phyloP scores from a whole-genome alignment of 1,140 invertebrate genomes.

The Eurosta solidaginis region DNA sequence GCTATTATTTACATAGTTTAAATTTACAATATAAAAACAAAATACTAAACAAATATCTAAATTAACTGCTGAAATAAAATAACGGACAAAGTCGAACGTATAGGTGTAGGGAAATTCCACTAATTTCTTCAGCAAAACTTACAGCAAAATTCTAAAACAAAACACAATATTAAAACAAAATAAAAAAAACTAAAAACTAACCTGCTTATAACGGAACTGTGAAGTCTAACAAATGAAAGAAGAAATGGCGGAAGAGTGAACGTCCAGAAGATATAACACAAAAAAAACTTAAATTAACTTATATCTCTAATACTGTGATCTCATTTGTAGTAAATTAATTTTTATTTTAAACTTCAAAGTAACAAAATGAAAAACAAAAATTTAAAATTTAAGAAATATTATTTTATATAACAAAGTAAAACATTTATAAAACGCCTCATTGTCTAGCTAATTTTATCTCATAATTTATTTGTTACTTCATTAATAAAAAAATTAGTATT shows the following conservation, averaged over 20 bases:
- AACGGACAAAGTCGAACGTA: neutral
- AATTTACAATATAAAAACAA: neutral
- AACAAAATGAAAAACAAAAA: neutral
- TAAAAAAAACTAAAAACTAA: constrained; percentile 35
- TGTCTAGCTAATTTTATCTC: constrained; percentile 31
- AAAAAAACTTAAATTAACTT: constrained; percentile 51
- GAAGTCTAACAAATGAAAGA: too few species aligned
- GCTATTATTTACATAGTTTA: neutral
- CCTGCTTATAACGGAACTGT: constrained; percentile 43
- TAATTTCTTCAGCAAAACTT: neutral
- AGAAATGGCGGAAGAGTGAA: constrained; percentile 32
- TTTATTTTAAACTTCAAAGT: constrained; percentile 38
- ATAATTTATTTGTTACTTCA: neutral
- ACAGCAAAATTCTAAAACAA: neutral
- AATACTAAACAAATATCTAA: neutral
- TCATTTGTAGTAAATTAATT: constrained; percentile 58
- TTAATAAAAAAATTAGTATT: neutral
- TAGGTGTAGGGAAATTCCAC: neutral
- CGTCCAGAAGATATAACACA: neutral
- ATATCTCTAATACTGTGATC: constrained; percentile 61
- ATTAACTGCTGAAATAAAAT: neutral
- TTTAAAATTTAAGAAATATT: constrained; percentile 41
- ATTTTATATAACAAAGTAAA: constrained; percentile 30
- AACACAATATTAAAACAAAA: neutral
- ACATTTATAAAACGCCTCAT: constrained; percentile 36